Evolutionary conservation across 2,113 vertebrate genomes (phyloP).

Genomic region (Lagopus leucura): DNA sequence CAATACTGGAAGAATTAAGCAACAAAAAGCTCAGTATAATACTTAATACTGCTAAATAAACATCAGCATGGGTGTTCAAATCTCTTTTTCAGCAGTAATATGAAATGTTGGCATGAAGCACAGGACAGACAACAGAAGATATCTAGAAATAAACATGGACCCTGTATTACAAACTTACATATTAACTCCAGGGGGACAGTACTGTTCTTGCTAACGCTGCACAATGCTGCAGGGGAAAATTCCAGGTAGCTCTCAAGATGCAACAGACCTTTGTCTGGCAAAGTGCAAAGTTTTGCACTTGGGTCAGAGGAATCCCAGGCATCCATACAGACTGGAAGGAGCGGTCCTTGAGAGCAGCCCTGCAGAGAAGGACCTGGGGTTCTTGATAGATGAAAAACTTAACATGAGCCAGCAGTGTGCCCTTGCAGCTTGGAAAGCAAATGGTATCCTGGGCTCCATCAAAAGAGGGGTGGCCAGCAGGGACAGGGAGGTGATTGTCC

Average conservation of each 20-base stretch:
- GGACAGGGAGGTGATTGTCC: no score
- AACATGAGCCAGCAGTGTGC: no score
- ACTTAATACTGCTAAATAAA: conserved; percentile 51
- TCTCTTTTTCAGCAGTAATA: conserved; percentile 36
- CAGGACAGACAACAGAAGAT: conserved; percentile 71
- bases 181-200: conserved; percentile 56
- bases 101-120: conserved; percentile 57
- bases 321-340: no score
- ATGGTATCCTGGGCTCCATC: no score
- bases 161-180: conserved; percentile 68
- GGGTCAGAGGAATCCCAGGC: no score
- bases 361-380: no score
- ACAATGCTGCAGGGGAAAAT: conserved; percentile 50
- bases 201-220: conserved; percentile 64
- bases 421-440: no score
- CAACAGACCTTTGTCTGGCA: background rate
- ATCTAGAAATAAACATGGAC: conserved; percentile 77
- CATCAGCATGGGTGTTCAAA: background rate
- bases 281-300: no score
- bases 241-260: conserved; percentile 23
- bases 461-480: no score
- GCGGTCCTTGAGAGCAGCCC: no score
- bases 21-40: conserved; percentile 32
- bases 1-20: background rate
- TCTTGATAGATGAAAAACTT: no score